Percentiles rank a stretch among this genome's conserved stretches.
Evolutionary conservation across 2,797 vertebrate species (phyloP).

Genomic region (Mus caroli): DNA sequence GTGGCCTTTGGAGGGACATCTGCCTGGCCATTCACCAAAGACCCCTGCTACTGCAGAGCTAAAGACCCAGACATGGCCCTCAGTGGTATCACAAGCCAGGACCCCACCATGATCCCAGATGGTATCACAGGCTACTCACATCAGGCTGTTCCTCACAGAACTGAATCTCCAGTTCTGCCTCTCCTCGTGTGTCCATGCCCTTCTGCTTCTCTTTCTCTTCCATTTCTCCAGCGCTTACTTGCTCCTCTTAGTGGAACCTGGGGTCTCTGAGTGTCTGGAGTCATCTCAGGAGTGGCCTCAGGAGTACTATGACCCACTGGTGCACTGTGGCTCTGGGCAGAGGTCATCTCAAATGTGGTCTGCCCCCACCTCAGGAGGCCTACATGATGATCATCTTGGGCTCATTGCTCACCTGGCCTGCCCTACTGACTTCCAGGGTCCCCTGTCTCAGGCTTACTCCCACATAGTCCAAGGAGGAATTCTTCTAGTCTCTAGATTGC

Average conservation of each 20-base stretch:
- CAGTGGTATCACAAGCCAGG: background rate
- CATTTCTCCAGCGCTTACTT: background rate
- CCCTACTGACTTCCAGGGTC: background rate
- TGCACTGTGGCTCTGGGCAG: background rate
- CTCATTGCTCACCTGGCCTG: background rate
- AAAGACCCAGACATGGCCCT: background rate
- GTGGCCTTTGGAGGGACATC: background rate
- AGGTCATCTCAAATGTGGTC: background rate
- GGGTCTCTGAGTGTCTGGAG: background rate
- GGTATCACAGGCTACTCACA: background rate
- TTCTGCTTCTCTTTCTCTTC: background rate
- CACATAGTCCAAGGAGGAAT: background rate
- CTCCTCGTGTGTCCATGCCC: background rate
- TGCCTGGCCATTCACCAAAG: background rate
- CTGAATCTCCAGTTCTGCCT: background rate
- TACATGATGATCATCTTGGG: background rate
- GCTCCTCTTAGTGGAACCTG: background rate
- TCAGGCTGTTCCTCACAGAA: background rate
- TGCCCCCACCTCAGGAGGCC: background rate
- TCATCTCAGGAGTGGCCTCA: background rate
- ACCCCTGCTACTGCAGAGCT: background rate
- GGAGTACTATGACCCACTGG: background rate
- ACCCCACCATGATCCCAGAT: background rate
- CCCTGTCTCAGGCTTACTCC: background rate
- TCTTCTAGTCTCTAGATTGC: background rate